Evolutionary conservation across 1,140 invertebrate genomes (phyloP), one percentile per base, ranked within the genome.

Genomic region (Cherax destructor): DNA sequence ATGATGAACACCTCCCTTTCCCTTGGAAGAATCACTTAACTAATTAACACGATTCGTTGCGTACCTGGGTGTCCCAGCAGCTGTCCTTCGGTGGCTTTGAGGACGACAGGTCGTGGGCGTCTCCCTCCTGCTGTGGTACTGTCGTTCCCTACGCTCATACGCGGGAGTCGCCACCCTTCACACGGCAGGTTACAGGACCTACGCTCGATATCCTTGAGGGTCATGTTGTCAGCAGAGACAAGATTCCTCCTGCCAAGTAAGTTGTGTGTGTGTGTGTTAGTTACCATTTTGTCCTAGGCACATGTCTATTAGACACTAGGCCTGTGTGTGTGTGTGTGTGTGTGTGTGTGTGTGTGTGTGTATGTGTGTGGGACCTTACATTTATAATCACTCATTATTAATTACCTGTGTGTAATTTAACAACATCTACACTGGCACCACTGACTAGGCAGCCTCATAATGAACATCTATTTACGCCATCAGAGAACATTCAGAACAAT

Each of bases 111-210:
- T 52, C 56, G 11, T 84, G 81, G 91, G 86, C 81, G 7, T 49
- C 83, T 13, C 78, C 90, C 0, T 87, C 83, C 11, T 92, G 92
- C 65, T 92, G 92, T 59, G 92, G 92, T 10, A 87, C 83, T 16
- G 84, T 90, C 41, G 86, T 92, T 49, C 89, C 87, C n/a, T 92
- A 88, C 61, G 84, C 92, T 24, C 89, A 91, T 89, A 92, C 92
- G 11, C 49, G 88, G 16, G 85, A 92, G 72, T 79, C 92, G 1
- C 89, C 92, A 11, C 85, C 92, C 16, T 92, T 92, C 84, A 92
- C 88, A 7, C 72, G 92, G 0, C 84, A 88, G 59, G 77, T 92
- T 11, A 92, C 92, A 16, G 92, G 92, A 50, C 92, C 92, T 41
- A 92, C 92, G 1, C 81, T 92, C 5, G 92, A 92, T 47, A 89